Evolutionary conservation across 2,113 vertebrate species (phyloP).

Genomic region (Polyodon spathula): DNA sequence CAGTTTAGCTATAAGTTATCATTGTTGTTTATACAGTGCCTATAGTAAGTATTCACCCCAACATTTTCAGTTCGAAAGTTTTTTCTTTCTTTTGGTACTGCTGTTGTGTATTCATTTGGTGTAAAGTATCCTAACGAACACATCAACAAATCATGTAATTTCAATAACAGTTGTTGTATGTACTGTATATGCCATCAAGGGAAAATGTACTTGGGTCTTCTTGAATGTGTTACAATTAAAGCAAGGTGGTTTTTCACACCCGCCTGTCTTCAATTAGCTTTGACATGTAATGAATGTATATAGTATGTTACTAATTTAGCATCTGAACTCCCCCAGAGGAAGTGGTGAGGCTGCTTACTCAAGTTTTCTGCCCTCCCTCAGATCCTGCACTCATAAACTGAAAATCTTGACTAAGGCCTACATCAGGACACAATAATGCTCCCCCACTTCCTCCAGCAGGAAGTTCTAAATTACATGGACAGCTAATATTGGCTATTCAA

Average conservation of each 20-base stretch:
- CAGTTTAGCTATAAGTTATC: no score
- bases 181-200: no score
- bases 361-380: slow-evolving; percentile 32
- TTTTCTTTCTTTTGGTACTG: no score
- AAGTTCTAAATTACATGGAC: slow-evolving; percentile 58
- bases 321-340: slow-evolving; percentile 36
- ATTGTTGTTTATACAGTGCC: no score
- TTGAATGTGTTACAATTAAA: not conserved
- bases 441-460: slow-evolving; percentile 46
- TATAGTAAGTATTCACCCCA: no score
- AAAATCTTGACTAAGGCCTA: slow-evolving; percentile 27
- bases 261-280: not conserved
- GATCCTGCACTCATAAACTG: slow-evolving; percentile 34
- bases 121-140: no score
- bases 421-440: slow-evolving; percentile 34
- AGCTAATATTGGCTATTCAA: slow-evolving; percentile 49
- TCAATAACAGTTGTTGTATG: no score
- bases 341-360: slow-evolving; percentile 29
- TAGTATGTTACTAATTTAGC: slow-evolving; percentile 35
- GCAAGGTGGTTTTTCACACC: not conserved
- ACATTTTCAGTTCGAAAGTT: no score
- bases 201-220: no score
- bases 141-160: no score
- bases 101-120: no score
- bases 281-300: not conserved